phyloP scores from a whole-genome alignment of 2,797 vertebrate genomes.

The Sternotherus odoratus region DNA sequence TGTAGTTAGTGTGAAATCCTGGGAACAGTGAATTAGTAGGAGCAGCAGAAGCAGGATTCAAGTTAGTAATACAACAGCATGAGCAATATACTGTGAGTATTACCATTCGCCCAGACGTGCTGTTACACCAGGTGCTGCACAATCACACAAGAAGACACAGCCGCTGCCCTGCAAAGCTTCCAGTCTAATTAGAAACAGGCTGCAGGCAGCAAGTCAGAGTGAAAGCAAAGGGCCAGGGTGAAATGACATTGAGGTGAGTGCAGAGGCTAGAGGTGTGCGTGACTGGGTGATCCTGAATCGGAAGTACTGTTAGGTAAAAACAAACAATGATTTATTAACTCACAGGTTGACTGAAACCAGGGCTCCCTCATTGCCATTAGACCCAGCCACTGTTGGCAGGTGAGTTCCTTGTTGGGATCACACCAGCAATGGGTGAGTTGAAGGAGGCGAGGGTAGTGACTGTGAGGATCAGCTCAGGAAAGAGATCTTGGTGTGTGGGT shows the following conservation, averaged over 20 bases:
- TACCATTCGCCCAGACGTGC: background rate
- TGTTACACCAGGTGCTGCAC: too few relatives aligned
- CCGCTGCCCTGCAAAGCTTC: too few relatives aligned
- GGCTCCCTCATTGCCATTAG: background rate
- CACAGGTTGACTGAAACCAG: background rate
- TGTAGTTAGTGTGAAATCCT: fast-evolving
- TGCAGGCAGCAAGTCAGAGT: background rate
- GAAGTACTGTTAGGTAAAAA: background rate
- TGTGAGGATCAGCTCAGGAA: background rate
- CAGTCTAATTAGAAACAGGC: background rate
- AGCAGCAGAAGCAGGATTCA: fast-evolving
- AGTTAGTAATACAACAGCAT: background rate
- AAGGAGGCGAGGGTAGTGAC: background rate
- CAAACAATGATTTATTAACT: background rate
- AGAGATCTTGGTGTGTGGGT: background rate
- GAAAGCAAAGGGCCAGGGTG: background rate
- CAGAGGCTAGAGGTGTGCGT: background rate
- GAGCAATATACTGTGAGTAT: fast-evolving
- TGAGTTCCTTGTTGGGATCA: background rate
- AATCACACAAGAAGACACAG: too few relatives aligned
- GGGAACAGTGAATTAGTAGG: fast-evolving
- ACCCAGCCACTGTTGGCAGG: background rate
- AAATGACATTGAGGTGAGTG: background rate
- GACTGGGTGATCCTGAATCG: background rate
- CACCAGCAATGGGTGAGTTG: too few relatives aligned